Conservation (phyloP, 2,113 vertebrate genomes). For the Rostratula benghalensis region DNA sequence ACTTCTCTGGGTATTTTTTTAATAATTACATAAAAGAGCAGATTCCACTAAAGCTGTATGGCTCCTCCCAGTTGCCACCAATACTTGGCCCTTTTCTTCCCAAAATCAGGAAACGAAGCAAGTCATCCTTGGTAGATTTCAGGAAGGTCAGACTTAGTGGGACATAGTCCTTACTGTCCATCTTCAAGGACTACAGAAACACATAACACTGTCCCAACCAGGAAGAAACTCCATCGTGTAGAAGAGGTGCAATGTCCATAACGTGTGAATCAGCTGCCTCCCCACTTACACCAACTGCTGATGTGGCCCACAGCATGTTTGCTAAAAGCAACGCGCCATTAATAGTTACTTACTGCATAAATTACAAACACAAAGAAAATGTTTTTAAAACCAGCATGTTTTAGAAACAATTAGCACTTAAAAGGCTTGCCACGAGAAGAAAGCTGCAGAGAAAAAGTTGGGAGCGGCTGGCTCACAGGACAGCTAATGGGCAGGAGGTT, state of each 20-base stretch:
- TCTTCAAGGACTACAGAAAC: not conserved
- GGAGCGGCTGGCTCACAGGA: not conserved
- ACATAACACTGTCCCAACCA: not conserved
- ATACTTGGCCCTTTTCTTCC: not conserved
- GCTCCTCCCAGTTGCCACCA: not conserved
- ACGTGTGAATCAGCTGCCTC: not conserved
- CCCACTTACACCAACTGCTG: not conserved
- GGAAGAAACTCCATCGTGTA: not conserved
- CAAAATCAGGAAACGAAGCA: not conserved
- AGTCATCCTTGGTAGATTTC: not conserved
- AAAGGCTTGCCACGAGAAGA: not conserved
- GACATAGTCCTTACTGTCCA: not conserved
- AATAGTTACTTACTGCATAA: conserved; percentile 33
- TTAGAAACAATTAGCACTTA: not conserved
- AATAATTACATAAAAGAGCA: not conserved
- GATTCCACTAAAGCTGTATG: not conserved
- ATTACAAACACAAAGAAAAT: not conserved
- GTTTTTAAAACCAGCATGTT: not conserved
- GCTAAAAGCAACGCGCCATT: not conserved
- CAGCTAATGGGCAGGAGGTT: not conserved
- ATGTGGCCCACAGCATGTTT: not conserved
- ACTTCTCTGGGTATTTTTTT: too few species aligned
- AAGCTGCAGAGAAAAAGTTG: not conserved
- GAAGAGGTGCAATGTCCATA: not conserved
- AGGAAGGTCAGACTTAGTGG: not conserved